Evolutionary conservation across 1,140 invertebrate genomes (phyloP).

Genomic region (Marisa cornuarietis): DNA sequence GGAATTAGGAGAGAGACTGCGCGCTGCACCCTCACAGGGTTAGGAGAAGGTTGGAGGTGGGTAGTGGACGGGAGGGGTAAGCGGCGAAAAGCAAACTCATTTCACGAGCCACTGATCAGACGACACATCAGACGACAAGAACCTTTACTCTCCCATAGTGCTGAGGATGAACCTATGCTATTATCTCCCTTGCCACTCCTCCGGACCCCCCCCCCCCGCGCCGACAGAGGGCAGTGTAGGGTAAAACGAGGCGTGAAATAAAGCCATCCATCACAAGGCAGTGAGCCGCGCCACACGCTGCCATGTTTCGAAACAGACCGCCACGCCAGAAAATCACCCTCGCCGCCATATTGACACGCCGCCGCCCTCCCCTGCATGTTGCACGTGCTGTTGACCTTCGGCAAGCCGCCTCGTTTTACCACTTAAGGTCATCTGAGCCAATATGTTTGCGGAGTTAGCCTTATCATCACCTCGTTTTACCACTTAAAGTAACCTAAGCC

Average conservation of each 20-base stretch:
- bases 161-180: constrained; percentile 13
- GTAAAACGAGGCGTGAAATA: constrained; percentile 19
- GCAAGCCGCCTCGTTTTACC: too few species aligned
- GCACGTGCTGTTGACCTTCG: too few species aligned
- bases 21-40: background rate
- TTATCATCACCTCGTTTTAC: too few species aligned
- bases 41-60: background rate
- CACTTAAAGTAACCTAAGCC: too few species aligned
- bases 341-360: too few species aligned
- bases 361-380: too few species aligned
- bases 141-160: background rate
- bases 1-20: background rate
- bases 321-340: too few species aligned
- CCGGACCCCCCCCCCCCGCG: constrained; percentile 11
- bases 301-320: too few species aligned
- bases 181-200: constrained; percentile 22
- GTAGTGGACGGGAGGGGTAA: background rate
- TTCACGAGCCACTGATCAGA: constrained; percentile 12
- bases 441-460: too few species aligned
- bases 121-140: background rate
- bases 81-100: constrained; percentile 22
- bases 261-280: constrained; percentile 20
- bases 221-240: constrained; percentile 6
- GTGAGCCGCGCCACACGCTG: too few species aligned
- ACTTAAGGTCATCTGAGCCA: too few species aligned